Percentiles rank a stretch among this genome's conserved stretches.
phyloP scores from a whole-genome alignment of 1,140 invertebrate species.

The Bombus superbus region DNA sequence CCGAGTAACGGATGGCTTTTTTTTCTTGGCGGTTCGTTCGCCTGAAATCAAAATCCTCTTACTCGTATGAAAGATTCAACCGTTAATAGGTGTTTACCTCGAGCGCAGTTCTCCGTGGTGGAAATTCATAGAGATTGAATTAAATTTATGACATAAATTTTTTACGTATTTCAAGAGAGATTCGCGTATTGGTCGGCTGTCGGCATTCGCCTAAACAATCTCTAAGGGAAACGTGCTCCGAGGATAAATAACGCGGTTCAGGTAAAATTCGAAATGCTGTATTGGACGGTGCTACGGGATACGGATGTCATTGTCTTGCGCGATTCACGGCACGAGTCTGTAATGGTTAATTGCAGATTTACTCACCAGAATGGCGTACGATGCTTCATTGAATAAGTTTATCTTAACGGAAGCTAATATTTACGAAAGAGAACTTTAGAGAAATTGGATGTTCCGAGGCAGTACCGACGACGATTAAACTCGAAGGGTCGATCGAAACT shows the following conservation, averaged over 20 bases:
- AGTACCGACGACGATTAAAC: not conserved
- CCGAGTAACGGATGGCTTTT: not conserved
- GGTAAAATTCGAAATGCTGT: not conserved
- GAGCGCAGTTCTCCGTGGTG: too few species aligned
- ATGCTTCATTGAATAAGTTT: not conserved
- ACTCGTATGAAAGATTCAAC: not conserved
- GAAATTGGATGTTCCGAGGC: not conserved
- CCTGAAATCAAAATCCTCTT: not conserved
- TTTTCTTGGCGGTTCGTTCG: not conserved
- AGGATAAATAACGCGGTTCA: too few species aligned
- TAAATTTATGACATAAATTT: constrained; percentile 7
- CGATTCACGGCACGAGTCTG: constrained; percentile 2
- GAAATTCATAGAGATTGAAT: not conserved
- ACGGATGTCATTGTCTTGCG: not conserved
- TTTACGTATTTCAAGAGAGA: not conserved
- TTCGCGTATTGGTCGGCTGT: too few species aligned
- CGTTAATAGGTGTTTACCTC: not conserved
- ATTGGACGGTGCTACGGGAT: not conserved
- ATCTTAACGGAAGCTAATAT: not conserved
- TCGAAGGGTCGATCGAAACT: not conserved
- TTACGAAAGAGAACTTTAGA: not conserved
- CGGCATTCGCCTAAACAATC: not conserved
- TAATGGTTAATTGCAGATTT: constrained; percentile 30
- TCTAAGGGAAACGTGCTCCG: too few species aligned
- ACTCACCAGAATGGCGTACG: not conserved